Evolutionary conservation across 2,888 invertebrate species (phyloP), one percentile per base, ranked within the genome.

Genomic region (Rotaria socialis): DNA sequence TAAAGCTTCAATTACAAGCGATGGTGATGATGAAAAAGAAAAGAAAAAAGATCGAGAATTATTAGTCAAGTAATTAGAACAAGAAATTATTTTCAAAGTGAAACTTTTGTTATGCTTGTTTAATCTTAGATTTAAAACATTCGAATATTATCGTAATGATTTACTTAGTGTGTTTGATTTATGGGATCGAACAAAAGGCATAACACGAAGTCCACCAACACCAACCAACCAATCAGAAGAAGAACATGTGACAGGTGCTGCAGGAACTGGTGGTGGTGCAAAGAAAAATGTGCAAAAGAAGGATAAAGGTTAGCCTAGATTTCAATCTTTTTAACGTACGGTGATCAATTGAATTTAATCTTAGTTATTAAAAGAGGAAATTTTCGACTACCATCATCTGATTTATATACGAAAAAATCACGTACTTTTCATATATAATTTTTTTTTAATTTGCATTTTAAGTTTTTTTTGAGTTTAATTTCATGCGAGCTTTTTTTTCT

Each of bases 131-230:
- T 91, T 91, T 89, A 89, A 89, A 8, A 90, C 90, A 52, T 91
- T 90, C 89, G 91, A 91, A 86, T 89, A 89, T 85, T 88, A 88
- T 19, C 89, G 89, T 86, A 90, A 90, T 87, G 90, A 91, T 41
- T 89, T 91, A 35, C 86, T 86, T 41, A 90, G 90, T n/a, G 88
- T 91, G 86, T 88, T 91, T 24, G 90, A 87, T 19, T 50, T 85
- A 11, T 87, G 87, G 87, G 87, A 87, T 84, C 80, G 87, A 84
- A 85, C 85, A 52, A 85, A 87, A 84, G 85, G 87, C 11, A 56
- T 56, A 19, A 84, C 85, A 50, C 75, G 58, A n/a, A 85, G 85
- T 60, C 86, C 85, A 60, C 86, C 85, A 47, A 85, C 86, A 27
- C 86, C 86, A 50, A 56, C 75, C 8, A 85, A 86, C 47, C 85